A percentile compares a stretch with the other conserved stretches of the same genome.
Conservation (phyloP, 2,797 vertebrate species). For the Meriones psammophilus region DNA sequence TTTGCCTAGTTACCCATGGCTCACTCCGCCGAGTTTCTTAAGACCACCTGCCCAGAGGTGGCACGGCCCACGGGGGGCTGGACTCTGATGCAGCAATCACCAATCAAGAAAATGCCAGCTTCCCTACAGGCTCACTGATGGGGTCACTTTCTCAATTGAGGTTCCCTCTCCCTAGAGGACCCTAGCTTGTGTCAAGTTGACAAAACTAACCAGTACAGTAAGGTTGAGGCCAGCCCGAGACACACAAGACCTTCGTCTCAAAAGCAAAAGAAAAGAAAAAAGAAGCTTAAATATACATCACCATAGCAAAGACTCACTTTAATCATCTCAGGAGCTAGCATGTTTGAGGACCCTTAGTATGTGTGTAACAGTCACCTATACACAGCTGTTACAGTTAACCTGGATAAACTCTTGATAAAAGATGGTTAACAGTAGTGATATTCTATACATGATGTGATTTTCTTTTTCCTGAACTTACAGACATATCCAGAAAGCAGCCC, state of each 20-base stretch:
- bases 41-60: neutral
- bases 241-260: neutral
- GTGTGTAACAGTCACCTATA: neutral
- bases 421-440: neutral
- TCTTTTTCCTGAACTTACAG: neutral
- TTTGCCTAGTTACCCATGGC: neutral
- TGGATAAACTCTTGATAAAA: neutral
- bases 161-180: neutral
- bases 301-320: neutral
- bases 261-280: neutral
- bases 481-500: neutral
- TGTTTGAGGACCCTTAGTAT: neutral
- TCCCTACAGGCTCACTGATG: neutral
- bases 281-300: neutral
- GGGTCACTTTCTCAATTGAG: neutral
- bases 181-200: neutral
- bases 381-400: neutral
- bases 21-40: neutral
- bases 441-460: neutral
- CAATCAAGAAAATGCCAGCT: neutral
- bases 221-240: neutral
- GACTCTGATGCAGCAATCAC: too few relatives aligned
- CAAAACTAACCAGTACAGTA: neutral
- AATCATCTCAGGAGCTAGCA: neutral
- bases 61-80: neutral